phyloP scores from a whole-genome alignment of 2,113 vertebrate species.

The Percina caprodes region DNA sequence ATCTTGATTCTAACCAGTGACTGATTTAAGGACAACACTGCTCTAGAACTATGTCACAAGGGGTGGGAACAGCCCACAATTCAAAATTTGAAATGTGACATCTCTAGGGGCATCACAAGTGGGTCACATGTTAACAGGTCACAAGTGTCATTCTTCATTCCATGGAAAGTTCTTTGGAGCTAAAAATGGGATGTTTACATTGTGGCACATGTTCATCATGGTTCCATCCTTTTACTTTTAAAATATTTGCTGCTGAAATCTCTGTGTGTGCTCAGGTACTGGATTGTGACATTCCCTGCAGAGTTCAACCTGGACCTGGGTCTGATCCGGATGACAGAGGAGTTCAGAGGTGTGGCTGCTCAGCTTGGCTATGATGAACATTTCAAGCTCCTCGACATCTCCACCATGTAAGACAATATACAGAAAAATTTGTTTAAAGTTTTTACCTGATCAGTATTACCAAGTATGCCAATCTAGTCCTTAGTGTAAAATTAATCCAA shows the following conservation, averaged over 20 bases:
- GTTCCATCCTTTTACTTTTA: not conserved
- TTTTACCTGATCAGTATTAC: not conserved
- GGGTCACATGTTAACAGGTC: not conserved
- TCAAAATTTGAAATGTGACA: conserved; percentile 4
- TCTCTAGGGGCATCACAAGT: not conserved
- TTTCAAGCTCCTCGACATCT: conserved; percentile 95
- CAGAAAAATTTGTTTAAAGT: not conserved
- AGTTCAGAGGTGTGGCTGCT: conserved; percentile 91
- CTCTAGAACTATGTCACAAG: not conserved
- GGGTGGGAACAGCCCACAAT: not conserved
- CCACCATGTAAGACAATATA: conserved; percentile 91
- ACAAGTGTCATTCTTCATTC: not conserved
- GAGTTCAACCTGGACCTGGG: conserved; percentile 98
- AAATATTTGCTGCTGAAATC: conserved; percentile 9
- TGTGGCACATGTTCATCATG: not conserved
- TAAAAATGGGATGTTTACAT: not conserved
- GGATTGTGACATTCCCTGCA: conserved; percentile 97
- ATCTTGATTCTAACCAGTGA: not conserved
- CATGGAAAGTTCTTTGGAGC: not conserved
- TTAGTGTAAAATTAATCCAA: not conserved
- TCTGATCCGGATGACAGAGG: conserved; percentile 92
- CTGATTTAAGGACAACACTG: not conserved
- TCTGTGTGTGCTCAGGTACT: conserved; percentile 87
- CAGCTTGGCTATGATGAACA: conserved; percentile 92
- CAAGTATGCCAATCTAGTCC: not conserved